Base-by-base conservation (phyloP, 2,113 vertebrate species). In the Tympanuchus pallidicinctus region DNA sequence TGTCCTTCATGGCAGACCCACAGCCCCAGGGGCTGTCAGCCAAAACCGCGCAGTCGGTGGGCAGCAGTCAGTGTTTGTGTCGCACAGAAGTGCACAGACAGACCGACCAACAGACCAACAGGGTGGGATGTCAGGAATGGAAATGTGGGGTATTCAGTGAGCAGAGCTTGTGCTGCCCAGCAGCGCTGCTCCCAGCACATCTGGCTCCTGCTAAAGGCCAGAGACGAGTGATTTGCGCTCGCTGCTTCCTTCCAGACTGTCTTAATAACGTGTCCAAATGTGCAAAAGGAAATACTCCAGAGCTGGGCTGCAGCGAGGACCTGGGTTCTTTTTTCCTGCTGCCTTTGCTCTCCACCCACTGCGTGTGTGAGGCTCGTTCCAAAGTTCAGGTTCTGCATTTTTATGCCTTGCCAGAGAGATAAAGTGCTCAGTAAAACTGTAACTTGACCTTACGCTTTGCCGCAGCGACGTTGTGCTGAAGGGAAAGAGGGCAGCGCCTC, bases 361-460 rank as follows among this genome's bases (percentile, higher is more conserved):
- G 40, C 66, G 30, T 64, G 92, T 20, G 80, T 5, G 3, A 84
- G 48, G 57, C 79, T 72, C 4, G 2, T 95, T 96, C 93, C 95
- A 95, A 95, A 97, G 96, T 93, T 72, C 95, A 93, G 79, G 28
- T 86, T 52, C 69, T 83, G 88, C 8, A 0, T 83, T 88, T 75
- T 48, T 4, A 1, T 75, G 73, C 88, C 76, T 61, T 22, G 70
- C 73, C 91, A 94, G 88, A 27, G 52, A 81, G 86, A 96, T 94
- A 92, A 97, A 86, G 40, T 25, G 11, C 0, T 79, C 88, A 90
- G 95, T 97, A 88, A 93, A 97, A 95, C 36, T 95, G 92, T 96
- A 97, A 97, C 95, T 79, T 91, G 93, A 91, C 93, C 82, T 78
- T 86, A 72, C 13, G 5, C 87, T 92, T 61, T 6, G 0, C 50